A percentile compares a stretch with the other conserved stretches of the same genome.
These are phyloP conservation scores for Bombyx huttoni DNA, from an alignment of 2,888 invertebrate genomes.

Conservation along the genomic window DNA sequence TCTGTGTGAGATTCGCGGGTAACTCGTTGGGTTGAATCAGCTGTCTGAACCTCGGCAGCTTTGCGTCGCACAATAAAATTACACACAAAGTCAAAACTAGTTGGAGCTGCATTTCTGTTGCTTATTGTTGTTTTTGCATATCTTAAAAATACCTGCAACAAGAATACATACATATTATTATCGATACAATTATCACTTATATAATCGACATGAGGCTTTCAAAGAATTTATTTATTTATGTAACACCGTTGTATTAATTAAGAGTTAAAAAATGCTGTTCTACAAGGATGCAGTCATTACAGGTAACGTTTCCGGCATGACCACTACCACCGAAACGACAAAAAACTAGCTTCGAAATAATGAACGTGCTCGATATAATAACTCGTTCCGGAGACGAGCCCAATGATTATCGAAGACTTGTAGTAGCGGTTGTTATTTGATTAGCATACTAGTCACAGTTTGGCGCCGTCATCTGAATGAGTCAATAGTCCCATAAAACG, in stretches of 20 bases:
- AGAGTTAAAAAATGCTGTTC: constrained; percentile 26
- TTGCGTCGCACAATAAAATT: constrained; percentile 55
- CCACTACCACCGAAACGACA: constrained; percentile 23
- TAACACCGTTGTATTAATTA: constrained; percentile 11
- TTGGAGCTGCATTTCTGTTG: constrained; percentile 47
- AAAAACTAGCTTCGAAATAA: constrained; percentile 28
- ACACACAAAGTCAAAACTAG: constrained; percentile 43
- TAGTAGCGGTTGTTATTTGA: constrained; percentile 25
- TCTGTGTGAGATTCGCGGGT: constrained; percentile 38
- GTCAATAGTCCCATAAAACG: constrained; percentile 34
- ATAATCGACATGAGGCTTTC: neutral
- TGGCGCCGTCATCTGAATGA: constrained; percentile 32
- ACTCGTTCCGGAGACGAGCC: constrained; percentile 19
- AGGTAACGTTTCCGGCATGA: constrained; percentile 50
- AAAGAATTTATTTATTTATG: constrained; percentile 1
- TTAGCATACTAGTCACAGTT: constrained; percentile 40
- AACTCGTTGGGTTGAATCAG: constrained; percentile 40
- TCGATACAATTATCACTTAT: neutral
- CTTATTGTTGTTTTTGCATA: constrained; percentile 32
- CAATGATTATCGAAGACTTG: constrained; percentile 14
- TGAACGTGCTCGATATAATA: constrained; percentile 17
- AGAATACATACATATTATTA: constrained; percentile 12
- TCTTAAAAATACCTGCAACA: constrained; percentile 52
- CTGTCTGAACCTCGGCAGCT: constrained; percentile 44
- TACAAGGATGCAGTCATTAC: constrained; percentile 39